Evolutionary conservation across 1,140 invertebrate species (phyloP).

Genomic region (Hirudo medicinalis): DNA sequence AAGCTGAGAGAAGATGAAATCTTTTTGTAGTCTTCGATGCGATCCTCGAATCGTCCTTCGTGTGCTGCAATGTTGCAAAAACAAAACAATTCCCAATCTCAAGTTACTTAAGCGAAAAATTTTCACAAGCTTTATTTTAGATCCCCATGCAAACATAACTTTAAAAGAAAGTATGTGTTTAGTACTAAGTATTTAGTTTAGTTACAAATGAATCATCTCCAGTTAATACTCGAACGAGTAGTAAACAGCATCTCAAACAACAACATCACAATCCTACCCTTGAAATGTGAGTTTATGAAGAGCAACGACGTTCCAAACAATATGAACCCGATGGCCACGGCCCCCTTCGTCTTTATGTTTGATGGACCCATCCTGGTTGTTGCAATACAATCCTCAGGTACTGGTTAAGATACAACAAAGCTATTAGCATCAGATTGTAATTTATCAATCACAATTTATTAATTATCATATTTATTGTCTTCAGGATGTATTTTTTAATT

Average conservation of each 20-base stretch:
- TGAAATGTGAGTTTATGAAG: constrained; percentile 82
- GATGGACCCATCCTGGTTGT: constrained; percentile 67
- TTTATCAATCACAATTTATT: too few species aligned
- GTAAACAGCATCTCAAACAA: too few species aligned
- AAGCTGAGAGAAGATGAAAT: constrained; percentile 71
- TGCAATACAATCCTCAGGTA: constrained; percentile 69
- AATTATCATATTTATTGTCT: too few species aligned
- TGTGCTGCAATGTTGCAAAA: constrained; percentile 31
- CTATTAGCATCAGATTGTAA: too few species aligned
- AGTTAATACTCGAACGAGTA: too few species aligned
- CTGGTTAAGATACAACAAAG: constrained; percentile 30
- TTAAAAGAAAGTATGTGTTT: too few species aligned
- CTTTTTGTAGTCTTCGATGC: constrained; percentile 70
- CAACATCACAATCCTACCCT: constrained; percentile 55
- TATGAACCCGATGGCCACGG: constrained; percentile 70
- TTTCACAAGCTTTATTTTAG: too few species aligned
- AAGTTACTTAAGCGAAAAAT: too few species aligned
- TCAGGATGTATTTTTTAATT: too few species aligned
- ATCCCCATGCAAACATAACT: too few species aligned
- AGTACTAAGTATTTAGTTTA: too few species aligned
- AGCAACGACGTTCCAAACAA: constrained; percentile 84
- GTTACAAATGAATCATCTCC: too few species aligned
- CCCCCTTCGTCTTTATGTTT: constrained; percentile 75
- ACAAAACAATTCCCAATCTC: background rate
- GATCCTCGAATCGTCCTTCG: constrained; percentile 52